phyloP scores from a whole-genome alignment of 2,888 invertebrate genomes.

The Bibio marci region DNA sequence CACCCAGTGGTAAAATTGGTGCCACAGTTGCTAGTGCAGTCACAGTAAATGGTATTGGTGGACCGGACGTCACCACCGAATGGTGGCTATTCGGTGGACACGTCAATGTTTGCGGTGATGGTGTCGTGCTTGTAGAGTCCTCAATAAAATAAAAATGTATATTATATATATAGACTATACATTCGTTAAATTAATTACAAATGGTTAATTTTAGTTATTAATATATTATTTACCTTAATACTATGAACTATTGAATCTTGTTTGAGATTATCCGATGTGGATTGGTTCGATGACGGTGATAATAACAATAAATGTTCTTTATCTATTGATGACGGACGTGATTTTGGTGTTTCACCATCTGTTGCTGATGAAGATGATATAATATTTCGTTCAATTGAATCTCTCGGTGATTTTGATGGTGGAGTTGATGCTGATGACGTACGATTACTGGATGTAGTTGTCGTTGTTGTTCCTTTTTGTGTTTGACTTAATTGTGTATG shows the following conservation, averaged over 20 bases:
- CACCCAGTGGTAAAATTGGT: slow-evolving; percentile 28
- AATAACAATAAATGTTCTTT: not conserved
- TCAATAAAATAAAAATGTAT: slow-evolving; percentile 7
- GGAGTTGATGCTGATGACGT: slow-evolving; percentile 1
- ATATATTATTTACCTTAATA: not conserved
- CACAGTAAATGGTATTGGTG: slow-evolving; percentile 28
- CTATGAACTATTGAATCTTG: not conserved
- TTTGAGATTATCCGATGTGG: not conserved
- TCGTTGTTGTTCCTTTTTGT: not conserved
- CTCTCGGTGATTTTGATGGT: slow-evolving; percentile 9
- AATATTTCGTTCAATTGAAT: slow-evolving; percentile 9
- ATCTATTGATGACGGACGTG: not conserved
- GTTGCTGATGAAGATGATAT: not conserved
- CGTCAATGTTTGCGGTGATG: slow-evolving; percentile 24
- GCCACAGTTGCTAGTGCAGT: slow-evolving; percentile 31
- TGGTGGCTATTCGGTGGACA: slow-evolving; percentile 17
- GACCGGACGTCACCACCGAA: slow-evolving; percentile 20
- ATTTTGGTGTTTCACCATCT: slow-evolving; percentile 1
- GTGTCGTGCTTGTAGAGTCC: slow-evolving; percentile 26
- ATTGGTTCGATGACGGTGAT: slow-evolving; percentile 4
- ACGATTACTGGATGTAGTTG: not conserved
- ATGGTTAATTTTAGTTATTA: too few species aligned
- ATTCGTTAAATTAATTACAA: slow-evolving; percentile 25
- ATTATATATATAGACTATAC: slow-evolving; percentile 21
- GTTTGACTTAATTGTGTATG: slow-evolving; percentile 4